These are phyloP conservation scores for Umimayanthus chanpuru DNA, from an alignment of 92 coral and sea anemone genomes.

Conservation along the genomic window DNA sequence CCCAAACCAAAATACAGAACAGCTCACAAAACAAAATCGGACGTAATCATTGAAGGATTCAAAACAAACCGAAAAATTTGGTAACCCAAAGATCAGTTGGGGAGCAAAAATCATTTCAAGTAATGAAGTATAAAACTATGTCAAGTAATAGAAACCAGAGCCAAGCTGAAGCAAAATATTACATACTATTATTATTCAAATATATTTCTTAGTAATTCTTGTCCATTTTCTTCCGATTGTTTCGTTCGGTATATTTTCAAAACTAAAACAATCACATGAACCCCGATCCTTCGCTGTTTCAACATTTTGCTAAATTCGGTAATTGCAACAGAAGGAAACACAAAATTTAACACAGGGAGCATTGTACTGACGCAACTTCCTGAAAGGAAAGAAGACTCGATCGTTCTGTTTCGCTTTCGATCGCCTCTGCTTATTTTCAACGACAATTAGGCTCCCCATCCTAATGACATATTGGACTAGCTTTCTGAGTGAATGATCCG, in stretches of 20 bases:
- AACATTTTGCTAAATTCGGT: not conserved
- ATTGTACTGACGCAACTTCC: conserved; percentile 25
- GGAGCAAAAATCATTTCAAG: not conserved
- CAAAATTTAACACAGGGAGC: not conserved
- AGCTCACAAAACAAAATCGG: not conserved
- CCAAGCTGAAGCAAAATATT: conserved; percentile 7
- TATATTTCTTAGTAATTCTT: not conserved
- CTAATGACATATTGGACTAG: conserved; percentile 46
- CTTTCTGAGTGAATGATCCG: conserved; percentile 46
- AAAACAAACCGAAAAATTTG: not conserved
- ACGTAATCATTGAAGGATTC: not conserved
- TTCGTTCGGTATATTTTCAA: conserved; percentile 7
- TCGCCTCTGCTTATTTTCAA: conserved; percentile 39
- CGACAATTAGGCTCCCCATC: conserved; percentile 33
- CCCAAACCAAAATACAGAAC: conserved; percentile 22
- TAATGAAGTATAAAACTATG: not conserved
- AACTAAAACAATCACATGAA: conserved; percentile 2
- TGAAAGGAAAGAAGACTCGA: conserved; percentile 24
- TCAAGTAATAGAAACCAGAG: not conserved
- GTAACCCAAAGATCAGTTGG: not conserved
- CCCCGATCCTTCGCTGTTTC: not conserved
- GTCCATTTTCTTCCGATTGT: not conserved
- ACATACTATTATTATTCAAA: not conserved
- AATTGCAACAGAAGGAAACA: not conserved
- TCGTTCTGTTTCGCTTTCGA: conserved; percentile 22